Evolutionary conservation across 2,888 invertebrate species (phyloP).

Genomic region (Teleogryllus oceanicus): DNA sequence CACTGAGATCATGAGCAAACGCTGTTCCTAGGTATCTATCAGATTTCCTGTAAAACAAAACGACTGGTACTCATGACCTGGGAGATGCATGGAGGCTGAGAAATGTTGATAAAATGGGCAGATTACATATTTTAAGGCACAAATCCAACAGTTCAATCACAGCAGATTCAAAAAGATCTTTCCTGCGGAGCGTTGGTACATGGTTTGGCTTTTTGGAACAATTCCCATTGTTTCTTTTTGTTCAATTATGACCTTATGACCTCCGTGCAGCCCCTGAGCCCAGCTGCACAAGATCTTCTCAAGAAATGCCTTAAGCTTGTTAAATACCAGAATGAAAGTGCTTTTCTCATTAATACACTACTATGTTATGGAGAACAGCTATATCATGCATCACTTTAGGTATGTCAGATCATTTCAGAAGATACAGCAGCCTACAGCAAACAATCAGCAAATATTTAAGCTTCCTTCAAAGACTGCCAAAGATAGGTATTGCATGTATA

Average conservation of each 20-base stretch:
- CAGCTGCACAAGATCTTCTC: not conserved
- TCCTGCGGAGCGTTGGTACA: not conserved
- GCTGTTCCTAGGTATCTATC: not conserved
- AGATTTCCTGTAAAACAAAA: slow-evolving; percentile 18
- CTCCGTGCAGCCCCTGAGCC: not conserved
- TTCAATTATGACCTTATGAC: slow-evolving; percentile 5
- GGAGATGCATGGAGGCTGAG: slow-evolving; percentile 29
- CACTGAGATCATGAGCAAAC: slow-evolving; percentile 1
- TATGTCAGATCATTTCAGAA: slow-evolving; percentile 31
- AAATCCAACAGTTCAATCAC: slow-evolving; percentile 35
- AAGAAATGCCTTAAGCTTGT: not conserved
- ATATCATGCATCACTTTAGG: slow-evolving; percentile 20
- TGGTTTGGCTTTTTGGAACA: not conserved
- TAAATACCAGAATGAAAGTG: not conserved
- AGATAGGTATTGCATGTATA: slow-evolving; percentile 30
- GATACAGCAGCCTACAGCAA: slow-evolving; percentile 29
- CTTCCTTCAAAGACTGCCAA: slow-evolving; percentile 33
- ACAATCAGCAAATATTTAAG: slow-evolving; percentile 31
- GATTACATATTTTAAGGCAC: slow-evolving; percentile 39
- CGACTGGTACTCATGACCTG: slow-evolving; percentile 29
- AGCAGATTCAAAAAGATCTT: not conserved
- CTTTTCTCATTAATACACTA: not conserved
- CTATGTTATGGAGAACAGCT: not conserved
- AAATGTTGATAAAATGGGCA: slow-evolving; percentile 34
- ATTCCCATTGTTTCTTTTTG: not conserved